Base-by-base conservation (phyloP, 2,113 vertebrate species). In the Dendropsophus ebraccatus region DNA sequence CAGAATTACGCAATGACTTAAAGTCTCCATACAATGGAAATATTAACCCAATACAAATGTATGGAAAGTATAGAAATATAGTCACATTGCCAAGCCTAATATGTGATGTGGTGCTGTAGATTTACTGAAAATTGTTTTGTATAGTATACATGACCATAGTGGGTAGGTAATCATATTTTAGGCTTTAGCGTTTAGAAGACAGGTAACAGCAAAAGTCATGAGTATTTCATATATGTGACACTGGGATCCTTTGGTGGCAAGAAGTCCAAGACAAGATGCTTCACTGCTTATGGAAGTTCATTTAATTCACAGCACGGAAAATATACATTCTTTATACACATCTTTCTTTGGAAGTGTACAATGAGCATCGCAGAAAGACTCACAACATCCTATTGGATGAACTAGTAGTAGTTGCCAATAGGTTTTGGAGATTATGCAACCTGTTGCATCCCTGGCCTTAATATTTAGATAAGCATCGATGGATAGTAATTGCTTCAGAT, bases 261-360 rank as follows among this genome's bases (percentile, higher is more conserved):
- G 17, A 77, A 52, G 14, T 52, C 25, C 2, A 25, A 62, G 35
- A 45, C 56, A 37, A 41, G 65, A 70, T 23, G 14, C 60, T 88
- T 72, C 49, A 72, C 19, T 78, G 54, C 76, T 89, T 50, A 65
- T 11, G 85, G 60, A 60, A 87, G 79, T 74, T 86, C 41, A 45
- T 87, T 67, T 89, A 78, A 87, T 80, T 89, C 17, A 41, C 72
- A 72, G 54, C 60, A 60, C 19, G 12, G 28, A 8, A 87, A 89
- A 87, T 80, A 62, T 21, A 50, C 11, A 87, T 30, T 9, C 74
- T 87, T 90, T 87, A 81, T 78, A n/a, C 83, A 69, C 56, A 58
- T 60, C 5, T 37, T 54, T 74, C 88, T 91, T 90, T 79, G 21
- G 56, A 79, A 67, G 41, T 16, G 1, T 17, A 19, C 14, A 72